A percentile compares a stretch with the other conserved stretches of the same genome.
Evolutionary conservation across 2,113 vertebrate species (phyloP).

Genomic region (Ptyas mucosa): DNA sequence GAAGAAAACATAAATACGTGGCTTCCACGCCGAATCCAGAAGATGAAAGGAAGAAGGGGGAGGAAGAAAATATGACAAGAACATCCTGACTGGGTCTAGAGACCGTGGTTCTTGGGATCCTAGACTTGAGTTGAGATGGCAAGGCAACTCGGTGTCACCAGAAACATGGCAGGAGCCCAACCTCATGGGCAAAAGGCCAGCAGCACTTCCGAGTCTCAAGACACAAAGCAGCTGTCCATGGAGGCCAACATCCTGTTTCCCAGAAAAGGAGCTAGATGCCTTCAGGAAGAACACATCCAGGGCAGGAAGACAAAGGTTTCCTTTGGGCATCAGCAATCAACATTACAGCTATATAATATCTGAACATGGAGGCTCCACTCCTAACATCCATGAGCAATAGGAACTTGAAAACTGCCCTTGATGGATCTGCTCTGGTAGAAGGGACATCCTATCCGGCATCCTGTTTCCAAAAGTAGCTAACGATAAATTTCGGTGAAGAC

Average conservation of each 20-base stretch:
- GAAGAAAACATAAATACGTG: slow-evolving; percentile 65
- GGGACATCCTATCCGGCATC: neutral
- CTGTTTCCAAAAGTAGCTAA: neutral
- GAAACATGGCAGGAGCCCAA: neutral
- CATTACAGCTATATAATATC: neutral
- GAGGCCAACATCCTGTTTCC: neutral
- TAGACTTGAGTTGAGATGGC: too few relatives aligned
- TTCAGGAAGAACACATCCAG: neutral
- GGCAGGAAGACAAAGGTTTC: neutral
- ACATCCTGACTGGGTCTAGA: neutral
- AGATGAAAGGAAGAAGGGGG: slow-evolving; percentile 42
- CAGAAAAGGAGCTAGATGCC: neutral
- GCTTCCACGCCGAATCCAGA: slow-evolving; percentile 56
- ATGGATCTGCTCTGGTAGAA: neutral
- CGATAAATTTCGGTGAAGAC: neutral
- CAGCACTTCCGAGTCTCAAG: neutral
- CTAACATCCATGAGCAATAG: neutral
- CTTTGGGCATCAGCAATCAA: neutral
- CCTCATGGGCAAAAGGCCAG: neutral
- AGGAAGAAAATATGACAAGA: slow-evolving; percentile 51
- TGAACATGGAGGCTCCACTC: neutral
- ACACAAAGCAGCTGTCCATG: neutral
- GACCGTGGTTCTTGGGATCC: neutral
- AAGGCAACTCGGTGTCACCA: neutral
- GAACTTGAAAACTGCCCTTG: neutral